Evolutionary conservation across 2,113 vertebrate genomes (phyloP).

Genomic region (Nycticryphes semicollaris): DNA sequence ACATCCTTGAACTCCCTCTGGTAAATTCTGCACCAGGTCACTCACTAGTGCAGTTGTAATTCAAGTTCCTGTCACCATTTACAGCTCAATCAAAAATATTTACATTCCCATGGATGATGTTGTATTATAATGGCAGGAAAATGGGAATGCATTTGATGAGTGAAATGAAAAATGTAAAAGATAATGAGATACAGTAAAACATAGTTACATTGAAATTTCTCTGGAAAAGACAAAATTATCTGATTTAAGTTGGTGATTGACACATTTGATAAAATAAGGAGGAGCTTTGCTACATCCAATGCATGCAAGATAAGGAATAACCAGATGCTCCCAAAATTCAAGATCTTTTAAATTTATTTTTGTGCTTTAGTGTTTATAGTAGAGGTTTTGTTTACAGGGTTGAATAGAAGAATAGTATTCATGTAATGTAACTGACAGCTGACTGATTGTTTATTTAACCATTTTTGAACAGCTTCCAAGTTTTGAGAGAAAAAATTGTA

Average conservation of each 20-base stretch:
- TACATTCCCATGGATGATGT: background rate
- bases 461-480: slow-evolving; percentile 9
- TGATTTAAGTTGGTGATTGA: background rate
- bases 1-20: background rate
- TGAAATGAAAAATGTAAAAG: background rate
- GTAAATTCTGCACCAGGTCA: background rate
- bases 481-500: background rate
- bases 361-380: background rate
- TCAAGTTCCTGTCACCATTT: background rate
- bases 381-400: background rate
- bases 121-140: background rate
- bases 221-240: background rate
- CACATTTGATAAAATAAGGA: slow-evolving; percentile 4
- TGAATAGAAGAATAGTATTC: background rate
- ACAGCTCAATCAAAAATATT: background rate
- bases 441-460: slow-evolving; percentile 26
- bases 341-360: background rate
- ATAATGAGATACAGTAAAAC: background rate
- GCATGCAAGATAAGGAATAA: background rate
- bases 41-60: background rate
- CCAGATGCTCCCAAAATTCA: background rate
- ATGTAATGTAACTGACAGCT: slow-evolving; percentile 2
- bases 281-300: background rate
- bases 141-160: background rate
- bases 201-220: background rate